phyloP scores from a whole-genome alignment of 2,797 vertebrate species.

The Micrastur ruficollis region DNA sequence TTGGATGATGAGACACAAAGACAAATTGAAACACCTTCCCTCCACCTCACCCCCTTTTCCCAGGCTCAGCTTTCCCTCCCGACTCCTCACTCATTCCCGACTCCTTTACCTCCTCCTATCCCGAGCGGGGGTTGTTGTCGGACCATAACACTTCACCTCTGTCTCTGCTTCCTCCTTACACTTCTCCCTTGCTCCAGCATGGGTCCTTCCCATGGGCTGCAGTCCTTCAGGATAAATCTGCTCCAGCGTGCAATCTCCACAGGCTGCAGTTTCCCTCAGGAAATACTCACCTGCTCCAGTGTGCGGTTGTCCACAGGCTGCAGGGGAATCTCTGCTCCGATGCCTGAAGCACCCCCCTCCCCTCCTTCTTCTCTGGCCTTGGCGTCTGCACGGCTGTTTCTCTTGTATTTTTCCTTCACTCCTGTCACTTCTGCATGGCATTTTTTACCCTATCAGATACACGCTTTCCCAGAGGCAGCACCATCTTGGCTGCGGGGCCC shows the following conservation, averaged over 20 bases:
- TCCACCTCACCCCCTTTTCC: neutral
- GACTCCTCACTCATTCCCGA: neutral
- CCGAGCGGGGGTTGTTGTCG: neutral
- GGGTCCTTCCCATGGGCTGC: neutral
- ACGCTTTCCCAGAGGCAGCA: neutral
- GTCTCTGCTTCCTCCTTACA: neutral
- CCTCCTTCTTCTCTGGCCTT: too few relatives aligned
- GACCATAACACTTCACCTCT: neutral
- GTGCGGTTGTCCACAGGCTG: too few relatives aligned
- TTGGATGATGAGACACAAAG: neutral
- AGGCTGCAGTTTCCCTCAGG: neutral
- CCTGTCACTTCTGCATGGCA: neutral
- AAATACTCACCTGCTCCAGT: neutral
- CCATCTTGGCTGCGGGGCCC: rapidly evolving
- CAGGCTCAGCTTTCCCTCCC: neutral
- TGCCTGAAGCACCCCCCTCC: too few relatives aligned
- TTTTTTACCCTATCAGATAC: neutral
- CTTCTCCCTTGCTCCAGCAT: neutral
- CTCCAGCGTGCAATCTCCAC: neutral
- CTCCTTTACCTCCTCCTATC: neutral
- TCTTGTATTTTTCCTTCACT: neutral
- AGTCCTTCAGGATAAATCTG: neutral
- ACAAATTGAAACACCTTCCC: neutral
- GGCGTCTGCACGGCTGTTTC: too few relatives aligned
- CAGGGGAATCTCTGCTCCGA: too few relatives aligned